phyloP scores from a whole-genome alignment of 2,113 vertebrate species.

The Perca fluviatilis region DNA sequence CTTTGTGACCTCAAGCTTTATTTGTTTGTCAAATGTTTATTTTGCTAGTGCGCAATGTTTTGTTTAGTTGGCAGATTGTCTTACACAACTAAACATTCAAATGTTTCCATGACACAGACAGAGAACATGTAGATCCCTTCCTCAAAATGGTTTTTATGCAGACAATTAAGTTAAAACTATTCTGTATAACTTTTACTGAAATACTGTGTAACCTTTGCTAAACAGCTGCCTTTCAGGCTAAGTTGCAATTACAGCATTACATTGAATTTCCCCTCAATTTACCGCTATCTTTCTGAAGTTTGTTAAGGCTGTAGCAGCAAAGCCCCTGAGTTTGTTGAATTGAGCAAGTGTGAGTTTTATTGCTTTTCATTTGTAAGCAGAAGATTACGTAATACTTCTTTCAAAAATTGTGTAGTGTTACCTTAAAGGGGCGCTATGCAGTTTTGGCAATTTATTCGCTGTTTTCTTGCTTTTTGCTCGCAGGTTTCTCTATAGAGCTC shows the following conservation, averaged over 20 bases:
- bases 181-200: not conserved
- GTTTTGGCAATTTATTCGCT: too few relatives aligned
- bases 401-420: too few relatives aligned
- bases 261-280: not conserved
- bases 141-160: too few relatives aligned
- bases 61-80: slow-evolving; percentile 13
- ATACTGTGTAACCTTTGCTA: not conserved
- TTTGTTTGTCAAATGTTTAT: slow-evolving; percentile 63
- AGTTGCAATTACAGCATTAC: too few relatives aligned
- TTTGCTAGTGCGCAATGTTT: slow-evolving; percentile 32
- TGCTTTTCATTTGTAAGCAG: not conserved
- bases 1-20: slow-evolving; percentile 46
- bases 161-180: not conserved
- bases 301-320: not conserved
- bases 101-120: slow-evolving; percentile 9
- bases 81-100: not conserved
- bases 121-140: not conserved
- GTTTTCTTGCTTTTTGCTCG: too few relatives aligned
- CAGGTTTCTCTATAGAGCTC: too few relatives aligned
- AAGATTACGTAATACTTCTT: not conserved
- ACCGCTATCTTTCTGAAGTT: not conserved
- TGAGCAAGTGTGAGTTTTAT: not conserved
- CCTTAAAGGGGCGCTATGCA: too few relatives aligned
- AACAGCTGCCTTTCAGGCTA: not conserved
- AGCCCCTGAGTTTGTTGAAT: not conserved